Conservation (phyloP, 1,140 invertebrate species). For the Tetramorium parvispinum region DNA sequence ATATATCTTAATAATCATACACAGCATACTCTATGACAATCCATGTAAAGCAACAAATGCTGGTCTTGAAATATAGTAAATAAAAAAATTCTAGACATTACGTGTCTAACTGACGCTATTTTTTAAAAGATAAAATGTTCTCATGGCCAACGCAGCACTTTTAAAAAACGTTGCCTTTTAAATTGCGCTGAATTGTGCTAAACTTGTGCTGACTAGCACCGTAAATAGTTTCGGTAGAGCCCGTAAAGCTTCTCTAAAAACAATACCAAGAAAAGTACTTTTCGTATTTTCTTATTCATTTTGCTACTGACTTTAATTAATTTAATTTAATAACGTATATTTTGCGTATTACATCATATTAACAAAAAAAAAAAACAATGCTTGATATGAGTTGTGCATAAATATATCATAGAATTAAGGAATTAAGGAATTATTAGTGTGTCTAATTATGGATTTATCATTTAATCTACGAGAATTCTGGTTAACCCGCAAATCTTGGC, state of each 20-base stretch:
- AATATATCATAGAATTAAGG: neutral
- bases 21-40: too few relatives aligned
- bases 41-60: too few relatives aligned
- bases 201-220: constrained; percentile 32
- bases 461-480: neutral
- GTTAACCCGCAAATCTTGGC: neutral
- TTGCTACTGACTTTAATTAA: neutral
- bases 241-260: neutral
- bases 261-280: neutral
- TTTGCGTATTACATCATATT: neutral
- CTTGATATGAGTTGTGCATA: neutral
- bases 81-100: neutral
- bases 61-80: too few relatives aligned
- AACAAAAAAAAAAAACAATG: neutral
- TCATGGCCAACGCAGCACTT: constrained; percentile 37
- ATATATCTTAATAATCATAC: too few relatives aligned
- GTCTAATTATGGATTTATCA: neutral
- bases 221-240: constrained; percentile 18
- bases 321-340: neutral
- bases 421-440: neutral
- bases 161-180: constrained; percentile 36
- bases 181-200: constrained; percentile 49
- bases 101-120: constrained; percentile 23
- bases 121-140: constrained; percentile 46
- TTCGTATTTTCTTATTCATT: neutral